phyloP scores from a whole-genome alignment of 2,888 invertebrate genomes.

The Xylocampa areola region DNA sequence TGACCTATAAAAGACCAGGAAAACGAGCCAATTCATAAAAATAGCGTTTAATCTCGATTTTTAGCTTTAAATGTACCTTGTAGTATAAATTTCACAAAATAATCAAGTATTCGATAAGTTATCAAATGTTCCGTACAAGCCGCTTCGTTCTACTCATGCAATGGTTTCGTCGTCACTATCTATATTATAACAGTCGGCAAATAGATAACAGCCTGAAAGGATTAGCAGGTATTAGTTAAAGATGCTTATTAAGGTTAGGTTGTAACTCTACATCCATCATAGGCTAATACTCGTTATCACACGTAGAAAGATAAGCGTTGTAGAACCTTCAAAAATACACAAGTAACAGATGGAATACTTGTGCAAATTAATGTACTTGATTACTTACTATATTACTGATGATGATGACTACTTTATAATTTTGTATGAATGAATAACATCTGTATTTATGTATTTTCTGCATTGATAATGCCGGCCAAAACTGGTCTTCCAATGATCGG shows the following conservation, averaged over 20 bases:
- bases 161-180: constrained; percentile 35
- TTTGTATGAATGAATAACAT: too few relatives aligned
- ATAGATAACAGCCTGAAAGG: constrained; percentile 38
- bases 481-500: too few relatives aligned
- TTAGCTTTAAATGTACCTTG: constrained; percentile 8
- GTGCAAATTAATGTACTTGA: too few relatives aligned
- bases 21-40: background rate
- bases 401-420: too few relatives aligned
- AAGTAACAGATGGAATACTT: too few relatives aligned
- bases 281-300: constrained; percentile 9
- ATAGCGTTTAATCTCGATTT: background rate
- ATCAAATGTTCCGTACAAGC: constrained; percentile 36
- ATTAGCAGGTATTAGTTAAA: constrained; percentile 33
- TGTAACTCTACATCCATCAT: background rate
- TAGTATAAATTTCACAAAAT: constrained; percentile 20
- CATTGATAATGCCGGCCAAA: too few relatives aligned
- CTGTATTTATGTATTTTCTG: too few relatives aligned
- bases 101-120: constrained; percentile 38
- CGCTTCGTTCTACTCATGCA: constrained; percentile 27
- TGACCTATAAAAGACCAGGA: background rate
- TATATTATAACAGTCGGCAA: constrained; percentile 32
- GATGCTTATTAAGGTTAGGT: constrained; percentile 36
- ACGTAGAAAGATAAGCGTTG: constrained; percentile 20
- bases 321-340: too few relatives aligned
- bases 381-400: too few relatives aligned